A percentile compares a stretch with the other conserved stretches of the same genome.
These are phyloP conservation scores for Maconellicoccus hirsutus DNA, from an alignment of 1,140 invertebrate species.

Conservation along the genomic window DNA sequence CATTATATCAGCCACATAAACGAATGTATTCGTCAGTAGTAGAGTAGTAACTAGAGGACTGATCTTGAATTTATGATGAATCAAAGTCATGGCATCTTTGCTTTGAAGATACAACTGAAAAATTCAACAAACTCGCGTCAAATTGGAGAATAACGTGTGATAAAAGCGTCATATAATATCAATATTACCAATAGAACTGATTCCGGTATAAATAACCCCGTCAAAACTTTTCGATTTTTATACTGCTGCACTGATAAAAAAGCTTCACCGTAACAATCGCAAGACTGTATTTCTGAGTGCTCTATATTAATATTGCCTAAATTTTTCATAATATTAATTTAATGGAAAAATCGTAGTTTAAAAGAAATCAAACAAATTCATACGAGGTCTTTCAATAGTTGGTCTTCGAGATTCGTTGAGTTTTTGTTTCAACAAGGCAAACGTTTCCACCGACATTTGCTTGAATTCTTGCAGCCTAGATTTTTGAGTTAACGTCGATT, in stretches of 20 bases:
- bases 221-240: not conserved
- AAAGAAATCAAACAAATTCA: not conserved
- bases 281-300: not conserved
- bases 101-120: constrained; percentile 11
- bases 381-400: not conserved
- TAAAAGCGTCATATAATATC: not conserved
- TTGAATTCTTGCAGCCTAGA: constrained; percentile 13
- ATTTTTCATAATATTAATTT: not conserved
- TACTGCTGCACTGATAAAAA: constrained; percentile 14
- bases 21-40: not conserved
- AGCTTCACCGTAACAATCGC: constrained; percentile 13
- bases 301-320: not conserved
- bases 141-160: not conserved
- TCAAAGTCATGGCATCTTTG: not conserved
- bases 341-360: not conserved
- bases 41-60: not conserved
- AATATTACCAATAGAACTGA: constrained; percentile 6
- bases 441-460: constrained; percentile 13
- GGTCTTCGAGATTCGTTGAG: not conserved
- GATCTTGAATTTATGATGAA: not conserved
- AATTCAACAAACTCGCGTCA: not conserved
- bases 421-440: constrained; percentile 9
- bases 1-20: constrained; percentile 14
- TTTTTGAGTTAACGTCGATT: not conserved
- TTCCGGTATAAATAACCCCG: not conserved